These are phyloP conservation scores for Drosophila suzukii DNA, from an alignment of 1,140 invertebrate species.

Conservation along the genomic window DNA sequence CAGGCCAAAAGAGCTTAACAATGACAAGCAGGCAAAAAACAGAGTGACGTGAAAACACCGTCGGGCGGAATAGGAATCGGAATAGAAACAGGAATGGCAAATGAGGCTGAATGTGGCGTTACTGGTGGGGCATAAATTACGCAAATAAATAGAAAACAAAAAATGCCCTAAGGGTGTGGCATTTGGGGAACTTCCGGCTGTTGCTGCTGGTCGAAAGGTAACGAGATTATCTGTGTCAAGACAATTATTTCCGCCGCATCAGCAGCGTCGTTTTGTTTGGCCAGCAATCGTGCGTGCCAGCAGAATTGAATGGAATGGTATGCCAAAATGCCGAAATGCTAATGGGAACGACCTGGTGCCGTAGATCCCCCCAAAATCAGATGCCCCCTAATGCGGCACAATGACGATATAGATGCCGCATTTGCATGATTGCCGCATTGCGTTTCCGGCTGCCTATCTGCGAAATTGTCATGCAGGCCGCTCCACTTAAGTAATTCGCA, in stretches of 20 bases:
- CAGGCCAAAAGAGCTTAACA: slow-evolving; percentile 63
- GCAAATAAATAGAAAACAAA: slow-evolving; percentile 80
- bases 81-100: slow-evolving; percentile 19
- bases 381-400: slow-evolving; percentile 30
- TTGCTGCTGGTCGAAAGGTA: slow-evolving; percentile 63
- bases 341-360: background rate
- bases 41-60: slow-evolving; percentile 12
- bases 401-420: slow-evolving; percentile 58
- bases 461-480: slow-evolving; percentile 53
- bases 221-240: slow-evolving; percentile 84
- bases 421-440: slow-evolving; percentile 84
- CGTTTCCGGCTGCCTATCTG: slow-evolving; percentile 59
- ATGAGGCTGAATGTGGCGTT: slow-evolving; percentile 36
- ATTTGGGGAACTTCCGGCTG: background rate
- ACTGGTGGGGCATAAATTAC: slow-evolving; percentile 77
- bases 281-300: slow-evolving; percentile 66
- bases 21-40: slow-evolving; percentile 62
- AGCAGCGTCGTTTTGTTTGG: slow-evolving; percentile 56
- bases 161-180: slow-evolving; percentile 7
- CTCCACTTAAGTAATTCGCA: slow-evolving; percentile 65
- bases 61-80: background rate
- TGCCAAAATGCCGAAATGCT: slow-evolving; percentile 1
- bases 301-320: slow-evolving; percentile 22
- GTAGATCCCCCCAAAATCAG: slow-evolving; percentile 12
- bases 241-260: slow-evolving; percentile 84